Percentiles rank a stretch among this genome's conserved stretches.
These are phyloP conservation scores for Gobio gobio DNA, from an alignment of 2,113 vertebrate genomes.

Conservation along the genomic window DNA sequence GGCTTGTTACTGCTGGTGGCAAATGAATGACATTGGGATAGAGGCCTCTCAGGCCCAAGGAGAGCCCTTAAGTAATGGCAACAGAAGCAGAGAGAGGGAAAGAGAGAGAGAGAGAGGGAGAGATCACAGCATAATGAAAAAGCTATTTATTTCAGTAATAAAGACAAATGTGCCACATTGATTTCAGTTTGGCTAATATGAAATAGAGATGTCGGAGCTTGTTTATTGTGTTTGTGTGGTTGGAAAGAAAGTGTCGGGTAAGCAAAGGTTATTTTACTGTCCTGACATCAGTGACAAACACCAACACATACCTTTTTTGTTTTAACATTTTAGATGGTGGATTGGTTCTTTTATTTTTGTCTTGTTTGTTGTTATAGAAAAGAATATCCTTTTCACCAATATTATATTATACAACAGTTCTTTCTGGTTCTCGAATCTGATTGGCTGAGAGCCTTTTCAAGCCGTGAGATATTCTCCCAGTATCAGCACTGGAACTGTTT, in stretches of 20 bases:
- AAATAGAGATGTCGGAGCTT: slow-evolving; percentile 53
- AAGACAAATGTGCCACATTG: slow-evolving; percentile 59
- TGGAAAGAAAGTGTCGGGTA: slow-evolving; percentile 39
- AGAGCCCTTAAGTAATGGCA: slow-evolving; percentile 57
- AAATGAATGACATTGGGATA: slow-evolving; percentile 81
- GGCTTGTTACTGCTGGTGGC: slow-evolving; percentile 79
- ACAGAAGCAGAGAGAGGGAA: slow-evolving; percentile 40
- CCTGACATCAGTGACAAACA: slow-evolving; percentile 36
- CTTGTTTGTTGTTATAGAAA: slow-evolving; percentile 1
- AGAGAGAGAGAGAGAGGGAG: slow-evolving; percentile 20
- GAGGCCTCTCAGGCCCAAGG: slow-evolving; percentile 52
- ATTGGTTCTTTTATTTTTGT: background rate
- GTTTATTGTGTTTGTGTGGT: slow-evolving; percentile 41
- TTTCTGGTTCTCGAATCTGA: too few species aligned
- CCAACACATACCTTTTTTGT: background rate
- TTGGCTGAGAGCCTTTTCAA: too few species aligned
- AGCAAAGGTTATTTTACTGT: slow-evolving; percentile 31
- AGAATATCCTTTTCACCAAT: background rate
- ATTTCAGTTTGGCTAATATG: slow-evolving; percentile 58
- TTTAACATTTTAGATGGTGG: background rate
- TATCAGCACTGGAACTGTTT: too few species aligned
- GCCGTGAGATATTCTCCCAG: too few species aligned
- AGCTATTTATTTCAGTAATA: slow-evolving; percentile 60
- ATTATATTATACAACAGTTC: too few species aligned
- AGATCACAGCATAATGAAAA: slow-evolving; percentile 61